Evolutionary conservation across 64 coral and sea anemone species (phyloP).

Genomic region (Actinia tenebrosa): DNA sequence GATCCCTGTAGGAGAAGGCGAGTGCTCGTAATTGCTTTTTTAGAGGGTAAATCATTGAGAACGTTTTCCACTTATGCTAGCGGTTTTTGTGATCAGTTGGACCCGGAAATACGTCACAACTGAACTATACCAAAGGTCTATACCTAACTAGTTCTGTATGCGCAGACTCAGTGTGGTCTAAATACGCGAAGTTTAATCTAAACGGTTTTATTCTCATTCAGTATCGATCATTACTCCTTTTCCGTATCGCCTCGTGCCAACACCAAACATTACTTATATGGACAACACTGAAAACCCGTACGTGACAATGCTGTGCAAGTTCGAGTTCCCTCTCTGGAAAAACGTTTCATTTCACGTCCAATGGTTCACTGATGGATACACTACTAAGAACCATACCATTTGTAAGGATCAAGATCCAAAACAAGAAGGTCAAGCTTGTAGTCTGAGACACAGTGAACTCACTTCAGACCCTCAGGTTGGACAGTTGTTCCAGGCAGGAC

Average conservation of each 20-base stretch:
- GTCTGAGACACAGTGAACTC: background rate
- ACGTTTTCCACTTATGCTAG: too few relatives aligned
- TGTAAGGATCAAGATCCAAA: constrained; percentile 1
- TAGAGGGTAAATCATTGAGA: too few relatives aligned
- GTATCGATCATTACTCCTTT: constrained; percentile 14
- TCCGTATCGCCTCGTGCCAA: constrained; percentile 17
- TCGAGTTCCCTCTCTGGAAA: constrained; percentile 32
- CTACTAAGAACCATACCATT: background rate
- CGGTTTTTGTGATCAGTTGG: too few relatives aligned
- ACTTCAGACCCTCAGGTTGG: background rate
- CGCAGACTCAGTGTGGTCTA: background rate
- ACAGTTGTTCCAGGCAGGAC: constrained; percentile 20
- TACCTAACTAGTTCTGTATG: background rate
- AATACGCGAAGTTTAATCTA: background rate
- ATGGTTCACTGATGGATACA: constrained; percentile 28
- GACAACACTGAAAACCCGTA: background rate
- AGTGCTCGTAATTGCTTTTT: too few relatives aligned
- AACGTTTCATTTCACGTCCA: constrained; percentile 40
- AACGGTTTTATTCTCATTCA: background rate
- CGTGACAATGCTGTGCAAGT: constrained; percentile 28
- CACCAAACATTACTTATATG: constrained; percentile 30
- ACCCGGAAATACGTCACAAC: too few relatives aligned
- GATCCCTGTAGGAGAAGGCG: too few relatives aligned
- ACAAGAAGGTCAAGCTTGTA: background rate
- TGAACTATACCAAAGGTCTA: too few relatives aligned